These are phyloP conservation scores for Meandrina meandrites DNA, from an alignment of 92 coral and sea anemone genomes.

Conservation along the genomic window DNA sequence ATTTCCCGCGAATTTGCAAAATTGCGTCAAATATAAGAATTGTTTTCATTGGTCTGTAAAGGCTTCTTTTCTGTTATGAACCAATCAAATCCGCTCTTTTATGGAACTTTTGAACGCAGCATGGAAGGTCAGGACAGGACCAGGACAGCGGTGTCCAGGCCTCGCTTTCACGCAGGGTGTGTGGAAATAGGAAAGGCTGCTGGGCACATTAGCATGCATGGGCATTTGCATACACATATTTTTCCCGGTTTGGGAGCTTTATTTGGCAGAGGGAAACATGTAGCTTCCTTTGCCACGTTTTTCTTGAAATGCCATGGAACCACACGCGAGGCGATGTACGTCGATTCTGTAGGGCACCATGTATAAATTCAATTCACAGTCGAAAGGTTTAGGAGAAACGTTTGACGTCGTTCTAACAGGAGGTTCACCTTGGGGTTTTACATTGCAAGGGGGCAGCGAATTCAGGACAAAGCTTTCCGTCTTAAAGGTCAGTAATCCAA, in stretches of 20 bases:
- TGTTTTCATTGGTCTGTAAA: conserved; percentile 8
- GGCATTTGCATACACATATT: conserved; percentile 75
- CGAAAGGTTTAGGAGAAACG: conserved; percentile 48
- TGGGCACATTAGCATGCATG: conserved; percentile 26
- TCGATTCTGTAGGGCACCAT: conserved; percentile 20
- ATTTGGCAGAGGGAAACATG: conserved; percentile 53
- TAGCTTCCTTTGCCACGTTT: conserved; percentile 26
- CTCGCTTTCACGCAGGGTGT: conserved; percentile 87
- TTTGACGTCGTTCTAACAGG: conserved; percentile 86
- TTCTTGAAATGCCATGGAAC: conserved; percentile 52
- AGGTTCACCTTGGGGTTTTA: conserved; percentile 99
- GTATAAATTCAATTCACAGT: conserved; percentile 20
- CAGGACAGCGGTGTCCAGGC: conserved; percentile 38
- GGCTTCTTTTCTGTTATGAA: neutral
- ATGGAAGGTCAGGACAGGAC: neutral
- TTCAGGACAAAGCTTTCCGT: conserved; percentile 80
- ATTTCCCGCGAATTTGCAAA: conserved; percentile 44
- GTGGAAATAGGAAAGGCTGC: conserved; percentile 49
- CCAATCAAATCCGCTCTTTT: conserved; percentile 47
- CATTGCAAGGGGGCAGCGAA: conserved; percentile 92
- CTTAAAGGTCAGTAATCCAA: conserved; percentile 77
- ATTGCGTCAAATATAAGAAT: conserved; percentile 2
- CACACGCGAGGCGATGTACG: conserved; percentile 2
- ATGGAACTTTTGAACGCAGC: neutral
- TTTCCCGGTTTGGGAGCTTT: conserved; percentile 71